Evolutionary conservation across 2,888 invertebrate genomes (phyloP).

Genomic region (Eupithecia centaureata): DNA sequence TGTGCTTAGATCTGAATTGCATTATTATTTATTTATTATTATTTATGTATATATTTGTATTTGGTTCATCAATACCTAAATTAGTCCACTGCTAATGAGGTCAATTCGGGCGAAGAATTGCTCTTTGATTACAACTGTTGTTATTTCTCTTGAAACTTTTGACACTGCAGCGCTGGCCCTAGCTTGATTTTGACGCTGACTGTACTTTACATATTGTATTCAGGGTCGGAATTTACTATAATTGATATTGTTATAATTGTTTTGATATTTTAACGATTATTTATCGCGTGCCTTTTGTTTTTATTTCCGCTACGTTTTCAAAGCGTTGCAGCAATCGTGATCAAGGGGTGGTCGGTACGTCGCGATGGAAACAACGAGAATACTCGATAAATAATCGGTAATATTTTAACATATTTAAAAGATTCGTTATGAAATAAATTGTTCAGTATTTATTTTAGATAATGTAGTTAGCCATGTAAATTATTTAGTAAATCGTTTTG

Average conservation of each 20-base stretch:
- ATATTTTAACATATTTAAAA: not conserved
- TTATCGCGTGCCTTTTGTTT: not conserved
- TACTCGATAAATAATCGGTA: not conserved
- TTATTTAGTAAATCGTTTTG: not conserved
- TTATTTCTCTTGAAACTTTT: not conserved
- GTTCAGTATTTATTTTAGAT: conserved; percentile 13
- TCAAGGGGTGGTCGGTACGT: not conserved
- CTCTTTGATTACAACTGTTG: not conserved
- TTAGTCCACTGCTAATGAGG: too few relatives aligned
- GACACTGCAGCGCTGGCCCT: too few relatives aligned
- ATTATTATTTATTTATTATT: too few relatives aligned
- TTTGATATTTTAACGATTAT: not conserved
- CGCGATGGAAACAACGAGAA: not conserved
- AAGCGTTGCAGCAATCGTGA: not conserved
- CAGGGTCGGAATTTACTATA: not conserved
- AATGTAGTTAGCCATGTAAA: not conserved
- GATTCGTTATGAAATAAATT: not conserved
- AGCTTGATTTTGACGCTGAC: not conserved
- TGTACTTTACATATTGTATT: not conserved
- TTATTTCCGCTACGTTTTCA: not conserved
- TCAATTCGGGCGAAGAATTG: not conserved
- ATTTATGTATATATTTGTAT: too few relatives aligned
- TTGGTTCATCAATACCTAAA: too few relatives aligned
- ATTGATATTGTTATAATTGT: conserved; percentile 1
- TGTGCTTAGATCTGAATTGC: too few relatives aligned